Conservation (phyloP, 2,888 invertebrate species). For the Hirtodrosophila duncani region DNA sequence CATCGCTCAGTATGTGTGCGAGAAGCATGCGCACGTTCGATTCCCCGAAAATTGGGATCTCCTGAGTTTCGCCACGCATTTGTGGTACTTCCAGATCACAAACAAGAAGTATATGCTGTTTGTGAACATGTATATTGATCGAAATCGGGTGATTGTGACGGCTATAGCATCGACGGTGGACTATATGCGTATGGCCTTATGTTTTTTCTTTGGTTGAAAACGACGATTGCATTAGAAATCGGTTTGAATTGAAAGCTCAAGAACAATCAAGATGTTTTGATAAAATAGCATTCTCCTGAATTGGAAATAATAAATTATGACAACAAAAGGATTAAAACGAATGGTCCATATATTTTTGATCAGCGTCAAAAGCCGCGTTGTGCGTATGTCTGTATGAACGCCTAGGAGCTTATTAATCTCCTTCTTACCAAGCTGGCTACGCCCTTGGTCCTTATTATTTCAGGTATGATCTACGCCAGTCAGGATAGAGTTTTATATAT, state of each 20-base stretch:
- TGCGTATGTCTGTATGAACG: no score
- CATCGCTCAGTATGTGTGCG: slow-evolving; percentile 53
- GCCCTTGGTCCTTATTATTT: no score
- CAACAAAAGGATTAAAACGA: no score
- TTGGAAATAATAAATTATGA: no score
- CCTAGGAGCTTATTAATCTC: no score
- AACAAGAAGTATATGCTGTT: slow-evolving; percentile 54
- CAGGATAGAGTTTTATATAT: no score
- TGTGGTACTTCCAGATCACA: slow-evolving; percentile 47
- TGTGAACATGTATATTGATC: slow-evolving; percentile 59
- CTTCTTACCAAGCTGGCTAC: no score
- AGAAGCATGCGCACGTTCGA: slow-evolving; percentile 39
- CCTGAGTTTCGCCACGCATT: slow-evolving; percentile 27
- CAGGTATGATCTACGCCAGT: no score
- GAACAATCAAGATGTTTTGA: not conserved
- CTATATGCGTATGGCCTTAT: slow-evolving; percentile 66
- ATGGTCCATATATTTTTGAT: no score
- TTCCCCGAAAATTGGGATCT: slow-evolving; percentile 45
- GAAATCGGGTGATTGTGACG: slow-evolving; percentile 57
- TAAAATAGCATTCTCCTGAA: no score
- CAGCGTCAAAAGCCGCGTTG: no score
- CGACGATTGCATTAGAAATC: no score
- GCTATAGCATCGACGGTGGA: slow-evolving; percentile 68
- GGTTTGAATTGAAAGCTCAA: slow-evolving; percentile 5
- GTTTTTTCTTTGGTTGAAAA: slow-evolving; percentile 38